Conservation (phyloP, 2,797 vertebrate species). For the Coccyzus lansbergi region DNA sequence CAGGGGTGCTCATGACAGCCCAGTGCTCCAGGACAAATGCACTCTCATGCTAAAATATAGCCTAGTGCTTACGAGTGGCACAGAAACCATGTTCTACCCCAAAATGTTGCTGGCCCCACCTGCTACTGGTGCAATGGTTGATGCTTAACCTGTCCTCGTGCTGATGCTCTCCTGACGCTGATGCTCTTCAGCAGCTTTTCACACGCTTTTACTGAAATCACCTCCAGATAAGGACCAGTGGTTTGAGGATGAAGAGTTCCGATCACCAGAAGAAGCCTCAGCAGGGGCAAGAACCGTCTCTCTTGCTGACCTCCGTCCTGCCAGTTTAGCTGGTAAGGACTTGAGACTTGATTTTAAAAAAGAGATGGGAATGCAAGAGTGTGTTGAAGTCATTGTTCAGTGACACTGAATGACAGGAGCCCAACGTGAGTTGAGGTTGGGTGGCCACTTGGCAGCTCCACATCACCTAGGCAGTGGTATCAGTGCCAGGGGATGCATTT, state of each 20-base stretch:
- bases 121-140: background rate
- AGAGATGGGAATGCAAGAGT: background rate
- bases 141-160: background rate
- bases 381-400: background rate
- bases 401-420: background rate
- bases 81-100: background rate
- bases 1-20: background rate
- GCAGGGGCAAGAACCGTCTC: background rate
- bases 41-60: background rate
- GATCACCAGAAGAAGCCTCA: background rate
- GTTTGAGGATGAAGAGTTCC: background rate
- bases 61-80: rapidly evolving
- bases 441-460: background rate
- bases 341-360: background rate
- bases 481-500: background rate
- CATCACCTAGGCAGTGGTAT: background rate
- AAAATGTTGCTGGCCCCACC: background rate
- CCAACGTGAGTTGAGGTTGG: background rate
- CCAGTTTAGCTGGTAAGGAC: background rate
- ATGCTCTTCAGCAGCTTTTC: background rate
- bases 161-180: background rate
- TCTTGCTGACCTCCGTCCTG: rapidly evolving
- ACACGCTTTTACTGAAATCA: background rate
- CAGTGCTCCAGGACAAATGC: rapidly evolving
- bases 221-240: background rate